Conservation (phyloP, 2,888 invertebrate species). For the Hyalella azteca region DNA sequence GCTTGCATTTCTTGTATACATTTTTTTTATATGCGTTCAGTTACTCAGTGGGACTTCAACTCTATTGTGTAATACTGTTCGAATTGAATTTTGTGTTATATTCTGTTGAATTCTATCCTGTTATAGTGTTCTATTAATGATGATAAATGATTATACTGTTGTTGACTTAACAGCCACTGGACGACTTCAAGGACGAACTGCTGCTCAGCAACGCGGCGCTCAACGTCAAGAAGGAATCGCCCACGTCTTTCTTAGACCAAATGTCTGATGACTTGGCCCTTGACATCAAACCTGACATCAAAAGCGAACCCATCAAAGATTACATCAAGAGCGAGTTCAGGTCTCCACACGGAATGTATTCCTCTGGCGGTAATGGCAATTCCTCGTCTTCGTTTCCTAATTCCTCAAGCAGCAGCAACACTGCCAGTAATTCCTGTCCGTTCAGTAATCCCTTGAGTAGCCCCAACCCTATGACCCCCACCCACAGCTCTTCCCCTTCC, state of each 20-base stretch:
- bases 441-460: not conserved
- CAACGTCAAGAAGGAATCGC: not conserved
- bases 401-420: not conserved
- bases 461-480: constrained; percentile 21
- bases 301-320: constrained; percentile 18
- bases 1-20: too few relatives aligned
- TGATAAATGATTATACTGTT: not conserved
- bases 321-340: not conserved
- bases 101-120: not conserved
- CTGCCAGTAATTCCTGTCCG: not conserved
- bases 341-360: constrained; percentile 31
- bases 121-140: not conserved
- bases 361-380: constrained; percentile 42
- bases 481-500: constrained; percentile 46
- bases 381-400: constrained; percentile 4
- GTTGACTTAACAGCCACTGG: not conserved
- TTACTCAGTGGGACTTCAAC: too few relatives aligned
- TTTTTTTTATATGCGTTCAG: too few relatives aligned
- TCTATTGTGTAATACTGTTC: too few relatives aligned
- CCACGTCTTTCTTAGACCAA: constrained; percentile 1
- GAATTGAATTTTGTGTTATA: too few relatives aligned
- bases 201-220: not conserved
- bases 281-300: constrained; percentile 8
- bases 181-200: constrained; percentile 5
- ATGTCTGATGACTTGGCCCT: constrained; percentile 14